Percentiles rank a stretch among this genome's conserved stretches.
phyloP scores from a whole-genome alignment of 2,113 vertebrate genomes.

The Mirza zaza region DNA sequence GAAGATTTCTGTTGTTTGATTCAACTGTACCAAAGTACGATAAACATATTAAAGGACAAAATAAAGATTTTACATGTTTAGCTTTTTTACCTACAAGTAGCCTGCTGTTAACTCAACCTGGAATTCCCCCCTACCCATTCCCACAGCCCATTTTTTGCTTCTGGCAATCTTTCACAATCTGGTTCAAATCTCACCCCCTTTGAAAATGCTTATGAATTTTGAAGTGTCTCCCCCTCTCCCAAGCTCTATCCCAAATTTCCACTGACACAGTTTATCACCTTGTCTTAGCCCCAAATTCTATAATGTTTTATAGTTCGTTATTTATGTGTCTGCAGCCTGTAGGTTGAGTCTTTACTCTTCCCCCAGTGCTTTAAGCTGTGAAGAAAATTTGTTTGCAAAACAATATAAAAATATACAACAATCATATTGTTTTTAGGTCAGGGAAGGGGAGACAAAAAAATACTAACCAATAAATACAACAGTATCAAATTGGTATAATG shows the following conservation, averaged over 20 bases:
- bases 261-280: neutral
- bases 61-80: slow-evolving; percentile 27
- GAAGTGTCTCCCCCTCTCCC: neutral
- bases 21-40: slow-evolving; percentile 45
- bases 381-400: slow-evolving; percentile 41
- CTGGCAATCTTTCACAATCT: slow-evolving; percentile 46
- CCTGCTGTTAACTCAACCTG: slow-evolving; percentile 33
- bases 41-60: slow-evolving; percentile 57
- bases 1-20: slow-evolving; percentile 56
- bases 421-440: neutral
- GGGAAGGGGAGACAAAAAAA: neutral
- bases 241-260: neutral
- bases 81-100: slow-evolving; percentile 25
- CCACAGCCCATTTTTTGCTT: slow-evolving; percentile 48
- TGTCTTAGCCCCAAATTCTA: neutral
- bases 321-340: neutral
- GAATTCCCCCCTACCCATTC: slow-evolving; percentile 39
- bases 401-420: slow-evolving; percentile 40
- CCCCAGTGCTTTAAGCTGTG: neutral
- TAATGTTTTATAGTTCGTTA: neutral
- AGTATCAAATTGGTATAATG: neutral
- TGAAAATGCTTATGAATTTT: slow-evolving; percentile 50
- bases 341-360: neutral
- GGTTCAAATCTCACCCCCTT: slow-evolving; percentile 45
- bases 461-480: neutral